Conservation (phyloP, 2,797 vertebrate genomes). For the Anguilla pacifica region DNA sequence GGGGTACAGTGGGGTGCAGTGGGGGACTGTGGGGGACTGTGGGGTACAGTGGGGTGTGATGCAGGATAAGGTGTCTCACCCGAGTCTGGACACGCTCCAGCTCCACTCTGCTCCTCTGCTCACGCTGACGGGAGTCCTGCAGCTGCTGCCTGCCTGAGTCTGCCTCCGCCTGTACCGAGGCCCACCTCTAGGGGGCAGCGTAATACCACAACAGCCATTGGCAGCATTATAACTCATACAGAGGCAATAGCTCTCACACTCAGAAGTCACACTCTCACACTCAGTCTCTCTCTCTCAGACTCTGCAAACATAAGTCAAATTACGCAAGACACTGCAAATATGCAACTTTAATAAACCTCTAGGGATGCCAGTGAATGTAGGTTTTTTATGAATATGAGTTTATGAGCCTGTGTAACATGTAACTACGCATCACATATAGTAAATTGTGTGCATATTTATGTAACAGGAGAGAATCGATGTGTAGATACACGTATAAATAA, state of each 20-base stretch:
- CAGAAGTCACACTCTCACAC: neutral
- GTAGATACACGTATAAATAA: neutral
- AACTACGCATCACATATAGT: too few relatives aligned
- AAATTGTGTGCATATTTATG: neutral
- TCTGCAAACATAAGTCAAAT: neutral
- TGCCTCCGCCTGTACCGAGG: slow-evolving; percentile 56
- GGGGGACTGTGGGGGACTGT: neutral
- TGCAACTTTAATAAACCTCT: too few relatives aligned
- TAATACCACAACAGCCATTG: neutral
- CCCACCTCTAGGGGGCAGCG: slow-evolving; percentile 42
- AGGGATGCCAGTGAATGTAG: neutral
- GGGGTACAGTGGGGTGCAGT: neutral
- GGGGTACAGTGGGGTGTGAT: neutral
- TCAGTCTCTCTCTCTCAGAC: neutral
- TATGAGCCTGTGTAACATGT: neutral
- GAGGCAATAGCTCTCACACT: slow-evolving; percentile 7
- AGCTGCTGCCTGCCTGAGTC: slow-evolving; percentile 64
- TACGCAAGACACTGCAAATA: neutral
- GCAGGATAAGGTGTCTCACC: slow-evolving; percentile 55
- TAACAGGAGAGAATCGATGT: neutral
- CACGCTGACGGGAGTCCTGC: slow-evolving; percentile 65
- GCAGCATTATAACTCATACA: neutral
- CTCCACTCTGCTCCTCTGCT: slow-evolving; percentile 62
- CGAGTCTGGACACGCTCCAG: slow-evolving; percentile 58
- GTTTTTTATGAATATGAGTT: neutral